Evolutionary conservation across 2,888 invertebrate species (phyloP).

Genomic region (Stenodera caucasica): DNA sequence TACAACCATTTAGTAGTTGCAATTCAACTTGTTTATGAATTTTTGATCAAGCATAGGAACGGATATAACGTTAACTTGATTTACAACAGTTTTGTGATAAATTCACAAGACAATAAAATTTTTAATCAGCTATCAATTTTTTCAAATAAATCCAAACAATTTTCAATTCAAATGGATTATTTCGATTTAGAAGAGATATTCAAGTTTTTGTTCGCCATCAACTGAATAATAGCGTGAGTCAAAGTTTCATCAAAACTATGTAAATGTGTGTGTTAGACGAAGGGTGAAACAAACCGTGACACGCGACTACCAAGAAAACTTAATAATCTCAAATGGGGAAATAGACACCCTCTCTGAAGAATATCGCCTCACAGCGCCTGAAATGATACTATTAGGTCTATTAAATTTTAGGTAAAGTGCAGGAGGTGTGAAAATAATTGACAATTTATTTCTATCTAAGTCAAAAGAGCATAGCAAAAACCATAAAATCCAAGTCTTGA

Average conservation of each 20-base stretch:
- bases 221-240: neutral
- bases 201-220: neutral
- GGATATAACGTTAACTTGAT: constrained; percentile 7
- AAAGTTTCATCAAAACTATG: neutral
- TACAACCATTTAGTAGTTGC: neutral
- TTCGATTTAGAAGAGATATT: neutral
- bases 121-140: neutral
- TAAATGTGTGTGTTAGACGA: neutral
- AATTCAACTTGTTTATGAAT: constrained; percentile 9
- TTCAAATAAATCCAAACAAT: neutral
- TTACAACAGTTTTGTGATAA: neutral
- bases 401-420: neutral
- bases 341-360: neutral
- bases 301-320: constrained; percentile 6
- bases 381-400: neutral
- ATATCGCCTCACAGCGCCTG: neutral
- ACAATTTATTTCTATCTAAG: neutral
- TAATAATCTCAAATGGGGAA: neutral
- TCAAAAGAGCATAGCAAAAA: neutral
- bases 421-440: neutral
- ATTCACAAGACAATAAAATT: neutral
- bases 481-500: neutral
- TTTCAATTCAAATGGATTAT: neutral
- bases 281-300: neutral
- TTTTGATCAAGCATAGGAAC: constrained; percentile 2